Conservation (phyloP, 2,888 invertebrate species). For the Drosophila parthenogenetica region DNA sequence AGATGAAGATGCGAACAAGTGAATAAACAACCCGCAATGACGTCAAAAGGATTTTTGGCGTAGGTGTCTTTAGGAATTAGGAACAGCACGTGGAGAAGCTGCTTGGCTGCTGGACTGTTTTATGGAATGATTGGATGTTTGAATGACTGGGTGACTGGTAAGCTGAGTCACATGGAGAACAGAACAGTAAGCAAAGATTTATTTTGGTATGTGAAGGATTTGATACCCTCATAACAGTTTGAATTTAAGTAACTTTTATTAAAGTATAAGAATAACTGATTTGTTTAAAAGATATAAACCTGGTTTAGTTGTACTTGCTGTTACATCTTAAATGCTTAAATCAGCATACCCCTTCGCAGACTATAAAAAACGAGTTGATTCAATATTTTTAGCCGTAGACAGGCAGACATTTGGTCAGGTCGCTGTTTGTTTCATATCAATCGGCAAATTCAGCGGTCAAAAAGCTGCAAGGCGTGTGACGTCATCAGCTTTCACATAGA, state of each 20-base stretch:
- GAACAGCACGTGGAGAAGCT: conserved; percentile 59
- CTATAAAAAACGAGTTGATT: conserved; percentile 21
- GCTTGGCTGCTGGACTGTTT: conserved; percentile 31
- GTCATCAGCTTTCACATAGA: conserved; percentile 28
- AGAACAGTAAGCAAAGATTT: neutral
- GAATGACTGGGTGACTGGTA: conserved; percentile 26
- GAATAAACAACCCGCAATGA: conserved; percentile 50
- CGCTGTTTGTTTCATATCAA: conserved; percentile 65
- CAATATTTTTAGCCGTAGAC: conserved; percentile 19
- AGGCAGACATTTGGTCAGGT: conserved; percentile 46
- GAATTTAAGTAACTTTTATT: no score
- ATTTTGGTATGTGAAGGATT: neutral
- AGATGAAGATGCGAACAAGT: conserved; percentile 1
- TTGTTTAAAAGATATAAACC: no score
- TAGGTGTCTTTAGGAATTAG: conserved; percentile 52
- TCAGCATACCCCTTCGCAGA: neutral
- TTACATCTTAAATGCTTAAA: neutral
- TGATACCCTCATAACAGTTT: neutral
- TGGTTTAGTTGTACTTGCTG: no score
- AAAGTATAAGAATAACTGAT: no score
- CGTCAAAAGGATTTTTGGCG: conserved; percentile 73
- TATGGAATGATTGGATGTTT: conserved; percentile 13
- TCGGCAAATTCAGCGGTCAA: conserved; percentile 48
- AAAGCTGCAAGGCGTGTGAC: conserved; percentile 50
- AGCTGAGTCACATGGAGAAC: conserved; percentile 58